phyloP scores from a whole-genome alignment of 2,113 vertebrate genomes.

The Paralichthys olivaceus region DNA sequence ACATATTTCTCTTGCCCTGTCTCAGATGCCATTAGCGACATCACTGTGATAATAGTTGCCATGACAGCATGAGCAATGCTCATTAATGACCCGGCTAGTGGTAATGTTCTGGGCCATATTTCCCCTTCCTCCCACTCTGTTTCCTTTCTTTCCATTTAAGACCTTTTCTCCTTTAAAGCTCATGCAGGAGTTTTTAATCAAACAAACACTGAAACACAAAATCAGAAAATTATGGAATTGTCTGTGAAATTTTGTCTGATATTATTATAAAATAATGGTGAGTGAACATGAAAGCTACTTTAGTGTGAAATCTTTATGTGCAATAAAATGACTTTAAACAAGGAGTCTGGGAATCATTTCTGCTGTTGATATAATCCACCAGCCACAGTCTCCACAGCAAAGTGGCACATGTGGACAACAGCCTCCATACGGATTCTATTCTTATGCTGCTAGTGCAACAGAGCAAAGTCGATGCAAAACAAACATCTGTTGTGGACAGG shows the following conservation, averaged over 20 bases:
- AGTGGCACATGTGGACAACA: slow-evolving; percentile 69
- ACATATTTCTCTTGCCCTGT: slow-evolving; percentile 84
- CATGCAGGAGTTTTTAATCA: background rate
- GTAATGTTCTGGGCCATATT: slow-evolving; percentile 79
- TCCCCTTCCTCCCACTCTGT: slow-evolving; percentile 50
- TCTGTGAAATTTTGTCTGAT: background rate
- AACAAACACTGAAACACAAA: background rate
- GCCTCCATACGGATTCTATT: slow-evolving; percentile 75
- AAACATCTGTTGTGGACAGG: slow-evolving; percentile 84
- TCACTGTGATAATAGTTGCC: slow-evolving; percentile 87
- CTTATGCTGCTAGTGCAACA: slow-evolving; percentile 68
- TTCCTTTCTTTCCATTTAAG: slow-evolving; percentile 34
- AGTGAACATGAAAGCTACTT: background rate
- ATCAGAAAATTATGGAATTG: background rate
- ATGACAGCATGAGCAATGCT: slow-evolving; percentile 88
- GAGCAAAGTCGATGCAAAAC: slow-evolving; percentile 73
- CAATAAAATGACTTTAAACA: slow-evolving; percentile 25
- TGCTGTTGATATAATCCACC: slow-evolving; percentile 57
- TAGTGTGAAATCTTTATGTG: slow-evolving; percentile 16
- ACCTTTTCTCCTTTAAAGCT: slow-evolving; percentile 5
- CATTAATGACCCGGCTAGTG: slow-evolving; percentile 84
- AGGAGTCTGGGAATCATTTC: slow-evolving; percentile 37
- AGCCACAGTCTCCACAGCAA: slow-evolving; percentile 66
- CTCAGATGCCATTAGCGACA: slow-evolving; percentile 85
- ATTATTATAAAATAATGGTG: background rate